These are phyloP conservation scores for Solea senegalensis DNA, from an alignment of 2,113 vertebrate species.

Conservation along the genomic window DNA sequence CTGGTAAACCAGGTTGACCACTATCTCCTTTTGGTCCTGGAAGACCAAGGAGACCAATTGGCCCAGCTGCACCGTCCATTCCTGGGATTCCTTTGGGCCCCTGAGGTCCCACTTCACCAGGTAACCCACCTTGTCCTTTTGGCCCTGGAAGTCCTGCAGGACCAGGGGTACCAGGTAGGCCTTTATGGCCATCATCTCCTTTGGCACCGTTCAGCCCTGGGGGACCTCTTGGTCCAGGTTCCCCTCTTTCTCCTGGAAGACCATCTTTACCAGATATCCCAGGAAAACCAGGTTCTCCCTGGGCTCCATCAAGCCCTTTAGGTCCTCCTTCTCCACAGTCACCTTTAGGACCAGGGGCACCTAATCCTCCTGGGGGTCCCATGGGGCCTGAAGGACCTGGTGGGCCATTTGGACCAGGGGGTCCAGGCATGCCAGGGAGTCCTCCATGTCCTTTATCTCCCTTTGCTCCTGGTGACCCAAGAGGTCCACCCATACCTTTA, in stretches of 20 bases:
- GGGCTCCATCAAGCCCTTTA: constrained; percentile 86
- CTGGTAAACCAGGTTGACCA: constrained; percentile 86
- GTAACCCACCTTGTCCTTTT: constrained; percentile 86
- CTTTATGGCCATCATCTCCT: constrained; percentile 90
- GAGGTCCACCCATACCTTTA: constrained; percentile 85
- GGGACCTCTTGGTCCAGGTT: constrained; percentile 88
- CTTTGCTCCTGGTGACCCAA: constrained; percentile 86
- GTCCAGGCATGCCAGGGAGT: constrained; percentile 87
- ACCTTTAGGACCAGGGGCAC: constrained; percentile 91
- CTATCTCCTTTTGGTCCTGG: constrained; percentile 89
- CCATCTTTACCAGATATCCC: constrained; percentile 93
- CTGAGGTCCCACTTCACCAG: constrained; percentile 88
- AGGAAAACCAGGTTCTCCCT: constrained; percentile 87
- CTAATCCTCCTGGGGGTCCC: constrained; percentile 86
- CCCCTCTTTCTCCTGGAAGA: constrained; percentile 88
- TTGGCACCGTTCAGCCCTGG: constrained; percentile 88
- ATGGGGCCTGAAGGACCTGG: constrained; percentile 86
- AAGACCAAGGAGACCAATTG: constrained; percentile 88
- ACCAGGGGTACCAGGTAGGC: constrained; percentile 87
- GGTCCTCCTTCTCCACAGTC: constrained; percentile 88
- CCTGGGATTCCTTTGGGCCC: constrained; percentile 93
- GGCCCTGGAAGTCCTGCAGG: constrained; percentile 84
- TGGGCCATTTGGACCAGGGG: constrained; percentile 86
- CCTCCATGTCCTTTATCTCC: constrained; percentile 91
- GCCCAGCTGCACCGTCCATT: constrained; percentile 87